Evolutionary conservation across 2,797 vertebrate genomes (phyloP), one percentile per base, ranked within the genome.

Genomic region (Chelonia mydas): DNA sequence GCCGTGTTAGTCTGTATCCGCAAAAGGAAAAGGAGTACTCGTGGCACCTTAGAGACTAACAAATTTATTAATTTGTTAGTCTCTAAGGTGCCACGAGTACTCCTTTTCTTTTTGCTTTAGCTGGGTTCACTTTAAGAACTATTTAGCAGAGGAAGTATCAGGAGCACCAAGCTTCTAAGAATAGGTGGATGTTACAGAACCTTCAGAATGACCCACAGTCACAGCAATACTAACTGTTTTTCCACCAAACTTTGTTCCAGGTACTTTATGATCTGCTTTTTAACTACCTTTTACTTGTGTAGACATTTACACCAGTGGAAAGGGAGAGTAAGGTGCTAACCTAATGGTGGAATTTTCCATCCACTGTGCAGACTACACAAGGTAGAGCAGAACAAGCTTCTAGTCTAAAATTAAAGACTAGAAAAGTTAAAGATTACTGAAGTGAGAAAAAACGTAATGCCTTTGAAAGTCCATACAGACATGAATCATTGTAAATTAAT

Each of bases 321-420:
- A 88, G 27, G 11, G 0, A 45, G 37, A 0, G 3, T 84, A 65
- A 25, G 92, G 27, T n/a, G 23, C n/a, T 87, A 57, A 90, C 21
- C 79, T 7, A 37, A 83, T 77, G 28, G 21, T 31, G 80, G 61
- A 92, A 93, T 94, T 94, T 96, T 94, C 85, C 77, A 83, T 57
- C 54, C 84, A 54, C 6, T 8, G 54, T 81, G 10, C 74, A 11
- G 80, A 81, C 4, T 21, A 82, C 4, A 81, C 85, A 88, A 88
- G 28, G 50, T 23, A 93, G 31, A 95, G 10, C 37, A 90, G 85
- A 96, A 94, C 79, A 51, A 3, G 9, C 72, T 86, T 77, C 45
- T 74, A 51, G 57, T 82, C 72, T 80, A 28, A 45, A 47, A 7
- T 45, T 91, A 92, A 33, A 87, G 65, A n/a, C 27, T 11, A 1